Conservation (phyloP, 2,888 invertebrate genomes). For the Actias luna region DNA sequence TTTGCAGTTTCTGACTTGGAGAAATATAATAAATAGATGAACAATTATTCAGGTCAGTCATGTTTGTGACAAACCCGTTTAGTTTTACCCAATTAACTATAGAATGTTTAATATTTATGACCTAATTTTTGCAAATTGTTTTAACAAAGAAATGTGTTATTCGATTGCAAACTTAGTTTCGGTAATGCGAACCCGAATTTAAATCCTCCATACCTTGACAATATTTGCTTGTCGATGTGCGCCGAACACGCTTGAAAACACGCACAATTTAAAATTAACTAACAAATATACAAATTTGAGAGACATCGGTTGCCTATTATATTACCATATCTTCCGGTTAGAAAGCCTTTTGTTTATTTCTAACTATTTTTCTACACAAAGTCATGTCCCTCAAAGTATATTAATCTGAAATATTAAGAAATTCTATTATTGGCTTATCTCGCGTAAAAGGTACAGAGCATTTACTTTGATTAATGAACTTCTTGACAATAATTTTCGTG, state of each 20-base stretch:
- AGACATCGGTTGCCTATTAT: slow-evolving; percentile 22
- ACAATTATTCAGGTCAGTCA: slow-evolving; percentile 25
- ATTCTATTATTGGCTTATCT: slow-evolving; percentile 1
- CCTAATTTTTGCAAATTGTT: slow-evolving; percentile 26
- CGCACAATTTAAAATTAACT: slow-evolving; percentile 43
- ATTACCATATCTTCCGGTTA: background rate
- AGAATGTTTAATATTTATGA: slow-evolving; percentile 19
- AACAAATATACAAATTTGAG: slow-evolving; percentile 31
- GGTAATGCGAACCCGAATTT: background rate
- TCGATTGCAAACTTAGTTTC: background rate
- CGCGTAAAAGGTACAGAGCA: slow-evolving; percentile 28
- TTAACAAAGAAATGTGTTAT: background rate
- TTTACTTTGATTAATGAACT: slow-evolving; percentile 30
- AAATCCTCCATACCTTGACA: slow-evolving; percentile 33
- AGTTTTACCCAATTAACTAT: slow-evolving; percentile 33
- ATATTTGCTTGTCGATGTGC: slow-evolving; percentile 40
- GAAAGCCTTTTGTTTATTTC: background rate
- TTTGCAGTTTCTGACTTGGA: background rate
- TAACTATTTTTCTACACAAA: slow-evolving; percentile 14
- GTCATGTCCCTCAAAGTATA: slow-evolving; percentile 23
- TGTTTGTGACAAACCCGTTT: slow-evolving; percentile 18
- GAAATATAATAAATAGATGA: slow-evolving; percentile 14
- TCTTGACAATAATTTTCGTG: slow-evolving; percentile 21
- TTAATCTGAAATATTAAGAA: slow-evolving; percentile 9
- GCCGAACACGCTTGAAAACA: slow-evolving; percentile 44